Evolutionary conservation across 2,888 invertebrate species (phyloP).

Genomic region (Aleiodes leptofemur): DNA sequence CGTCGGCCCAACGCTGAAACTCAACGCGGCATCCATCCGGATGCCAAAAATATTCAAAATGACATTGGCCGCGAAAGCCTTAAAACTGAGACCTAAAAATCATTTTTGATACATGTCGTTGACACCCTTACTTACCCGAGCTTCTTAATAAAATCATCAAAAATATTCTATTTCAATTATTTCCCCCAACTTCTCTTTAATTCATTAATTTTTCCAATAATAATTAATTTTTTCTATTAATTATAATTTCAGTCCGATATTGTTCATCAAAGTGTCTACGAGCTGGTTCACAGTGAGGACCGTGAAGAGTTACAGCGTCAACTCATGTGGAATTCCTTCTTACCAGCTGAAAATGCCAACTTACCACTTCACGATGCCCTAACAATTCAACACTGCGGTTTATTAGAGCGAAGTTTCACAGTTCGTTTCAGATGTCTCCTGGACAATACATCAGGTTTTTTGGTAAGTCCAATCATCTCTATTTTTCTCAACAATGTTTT

Average conservation of each 20-base stretch:
- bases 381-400: slow-evolving; percentile 90
- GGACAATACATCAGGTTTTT: slow-evolving; percentile 99
- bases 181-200: too few relatives aligned
- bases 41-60: too few relatives aligned
- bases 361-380: slow-evolving; percentile 92
- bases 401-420: slow-evolving; percentile 97
- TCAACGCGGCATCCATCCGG: too few relatives aligned
- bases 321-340: slow-evolving; percentile 95
- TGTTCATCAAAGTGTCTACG: slow-evolving; percentile 99
- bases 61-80: too few relatives aligned
- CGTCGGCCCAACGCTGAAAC: too few relatives aligned
- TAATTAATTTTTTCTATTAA: slow-evolving; percentile 20
- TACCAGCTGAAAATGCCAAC: slow-evolving; percentile 86
- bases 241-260: slow-evolving; percentile 93
- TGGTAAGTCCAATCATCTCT: slow-evolving; percentile 81
- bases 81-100: too few relatives aligned
- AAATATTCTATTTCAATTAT: too few relatives aligned
- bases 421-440: slow-evolving; percentile 98
- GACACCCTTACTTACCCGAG: too few relatives aligned
- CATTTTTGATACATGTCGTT: too few relatives aligned
- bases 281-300: slow-evolving; percentile 99
- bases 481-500: not conserved
- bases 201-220: not conserved
- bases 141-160: too few relatives aligned
- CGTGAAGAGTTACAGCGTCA: slow-evolving; percentile 97